Percentiles rank a stretch among this genome's conserved stretches.
phyloP scores from a whole-genome alignment of 1,140 invertebrate genomes.

The Brachionus calyciflorus region DNA sequence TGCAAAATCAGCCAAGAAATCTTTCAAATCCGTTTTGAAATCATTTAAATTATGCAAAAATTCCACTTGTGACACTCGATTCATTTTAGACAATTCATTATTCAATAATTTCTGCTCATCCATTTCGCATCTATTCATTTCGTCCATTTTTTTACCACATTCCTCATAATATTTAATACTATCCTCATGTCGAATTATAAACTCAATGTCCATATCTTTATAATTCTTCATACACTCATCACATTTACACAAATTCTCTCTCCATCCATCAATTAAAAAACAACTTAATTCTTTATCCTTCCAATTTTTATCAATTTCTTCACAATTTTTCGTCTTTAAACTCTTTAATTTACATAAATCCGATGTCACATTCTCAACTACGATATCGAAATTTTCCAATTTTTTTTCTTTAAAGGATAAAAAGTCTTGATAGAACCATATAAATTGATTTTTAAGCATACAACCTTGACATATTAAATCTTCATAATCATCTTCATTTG shows the following conservation, averaged over 20 bases:
- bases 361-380: slow-evolving; percentile 40
- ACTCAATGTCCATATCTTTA: slow-evolving; percentile 59
- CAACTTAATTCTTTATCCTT: slow-evolving; percentile 51
- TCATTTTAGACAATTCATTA: slow-evolving; percentile 68
- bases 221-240: slow-evolving; percentile 59
- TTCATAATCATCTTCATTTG: slow-evolving; percentile 65
- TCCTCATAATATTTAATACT: slow-evolving; percentile 82
- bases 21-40: slow-evolving; percentile 18
- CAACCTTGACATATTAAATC: slow-evolving; percentile 70
- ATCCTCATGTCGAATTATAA: slow-evolving; percentile 76
- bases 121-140: slow-evolving; percentile 2
- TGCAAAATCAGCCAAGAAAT: slow-evolving; percentile 29
- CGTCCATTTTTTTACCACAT: slow-evolving; percentile 58
- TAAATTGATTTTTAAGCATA: slow-evolving; percentile 73
- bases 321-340: not conserved
- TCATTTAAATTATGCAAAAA: slow-evolving; percentile 65
- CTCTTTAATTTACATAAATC: slow-evolving; percentile 47
- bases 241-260: slow-evolving; percentile 70
- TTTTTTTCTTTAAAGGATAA: not conserved
- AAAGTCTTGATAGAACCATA: slow-evolving; percentile 69
- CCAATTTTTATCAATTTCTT: slow-evolving; percentile 48
- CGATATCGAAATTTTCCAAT: not conserved
- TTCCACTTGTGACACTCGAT: slow-evolving; percentile 77
- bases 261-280: slow-evolving; percentile 73
- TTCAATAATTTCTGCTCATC: slow-evolving; percentile 71